These are phyloP conservation scores for Nansenia antarctica DNA, from an alignment of 2,113 vertebrate species.

Conservation along the genomic window DNA sequence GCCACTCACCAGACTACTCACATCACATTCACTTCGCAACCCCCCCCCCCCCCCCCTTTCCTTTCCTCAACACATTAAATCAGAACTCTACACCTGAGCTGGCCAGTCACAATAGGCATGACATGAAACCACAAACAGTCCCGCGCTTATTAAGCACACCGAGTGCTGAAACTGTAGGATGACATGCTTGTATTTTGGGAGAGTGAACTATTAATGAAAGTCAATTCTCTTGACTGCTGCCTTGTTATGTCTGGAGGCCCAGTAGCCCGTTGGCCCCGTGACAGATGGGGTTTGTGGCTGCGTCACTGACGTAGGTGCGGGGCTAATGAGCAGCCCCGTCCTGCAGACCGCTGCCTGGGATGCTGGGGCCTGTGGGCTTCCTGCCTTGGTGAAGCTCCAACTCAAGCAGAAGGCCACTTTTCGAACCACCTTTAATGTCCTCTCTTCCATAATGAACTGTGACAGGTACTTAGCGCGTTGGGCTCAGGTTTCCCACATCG, in stretches of 20 bases:
- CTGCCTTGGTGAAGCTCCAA: conserved; percentile 56
- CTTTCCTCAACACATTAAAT: conserved; percentile 49
- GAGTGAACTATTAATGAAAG: conserved; percentile 7
- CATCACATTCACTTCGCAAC: conserved; percentile 9
- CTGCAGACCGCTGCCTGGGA: conserved; percentile 18
- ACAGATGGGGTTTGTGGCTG: conserved; percentile 16
- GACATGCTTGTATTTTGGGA: conserved; percentile 13
- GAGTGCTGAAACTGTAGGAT: conserved; percentile 6
- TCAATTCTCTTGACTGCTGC: conserved; percentile 15
- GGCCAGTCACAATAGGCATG: background rate
- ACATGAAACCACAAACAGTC: conserved; percentile 25
- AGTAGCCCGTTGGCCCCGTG: conserved; percentile 5
- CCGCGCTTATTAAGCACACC: background rate
- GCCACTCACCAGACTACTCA: conserved; percentile 36
- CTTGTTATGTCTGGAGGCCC: conserved; percentile 39
- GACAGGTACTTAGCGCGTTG: conserved; percentile 53
- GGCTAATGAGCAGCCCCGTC: background rate
- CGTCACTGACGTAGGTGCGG: conserved; percentile 17
- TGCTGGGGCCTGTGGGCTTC: conserved; percentile 38
- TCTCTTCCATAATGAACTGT: conserved; percentile 58
- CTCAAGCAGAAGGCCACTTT: conserved; percentile 58
- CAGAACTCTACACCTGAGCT: conserved; percentile 34
- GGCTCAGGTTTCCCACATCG: conserved; percentile 48
- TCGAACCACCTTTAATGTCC: conserved; percentile 47
- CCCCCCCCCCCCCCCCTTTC: conserved; percentile 3